phyloP scores from a whole-genome alignment of 2,113 vertebrate species.

The Lota lota region DNA sequence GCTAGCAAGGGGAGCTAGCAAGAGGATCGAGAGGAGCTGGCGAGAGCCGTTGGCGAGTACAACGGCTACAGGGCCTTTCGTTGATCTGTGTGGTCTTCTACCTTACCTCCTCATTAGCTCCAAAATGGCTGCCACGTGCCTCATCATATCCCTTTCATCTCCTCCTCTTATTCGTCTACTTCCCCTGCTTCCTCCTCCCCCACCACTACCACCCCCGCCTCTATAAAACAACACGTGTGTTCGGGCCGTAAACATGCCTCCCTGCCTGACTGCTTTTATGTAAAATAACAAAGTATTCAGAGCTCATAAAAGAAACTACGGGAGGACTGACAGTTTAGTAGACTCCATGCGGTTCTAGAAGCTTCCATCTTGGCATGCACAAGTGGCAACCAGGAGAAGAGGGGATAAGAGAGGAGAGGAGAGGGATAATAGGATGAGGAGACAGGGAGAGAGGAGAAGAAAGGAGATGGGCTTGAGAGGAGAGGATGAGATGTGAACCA shows the following conservation, averaged over 20 bases:
- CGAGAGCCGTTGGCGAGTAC: too few relatives aligned
- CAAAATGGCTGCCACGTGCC: constrained; percentile 61
- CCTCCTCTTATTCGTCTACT: constrained; percentile 41
- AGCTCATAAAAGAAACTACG: constrained; percentile 67
- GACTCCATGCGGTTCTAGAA: constrained; percentile 55
- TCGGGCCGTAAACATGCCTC: constrained; percentile 31
- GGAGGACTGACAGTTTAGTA: constrained; percentile 67
- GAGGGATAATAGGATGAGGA: background rate
- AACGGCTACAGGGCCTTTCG: background rate
- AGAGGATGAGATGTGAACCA: constrained; percentile 3
- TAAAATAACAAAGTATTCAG: constrained; percentile 65
- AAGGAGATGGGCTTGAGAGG: constrained; percentile 4
- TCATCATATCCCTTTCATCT: constrained; percentile 16
- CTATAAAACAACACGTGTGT: constrained; percentile 63
- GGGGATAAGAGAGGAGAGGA: background rate
- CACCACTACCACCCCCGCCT: constrained; percentile 18
- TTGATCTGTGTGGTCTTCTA: constrained; percentile 29
- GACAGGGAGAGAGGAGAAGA: background rate
- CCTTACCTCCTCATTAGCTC: constrained; percentile 31
- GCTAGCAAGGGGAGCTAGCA: too few relatives aligned
- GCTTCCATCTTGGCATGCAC: constrained; percentile 27
- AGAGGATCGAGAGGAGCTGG: too few relatives aligned
- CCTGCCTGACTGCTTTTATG: constrained; percentile 59
- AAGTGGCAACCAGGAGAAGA: constrained; percentile 22
- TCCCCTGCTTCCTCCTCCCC: constrained; percentile 55